Evolutionary conservation across 2,888 invertebrate genomes (phyloP), one percentile per base, ranked within the genome.

Genomic region (Ectemnius cavifrons): DNA sequence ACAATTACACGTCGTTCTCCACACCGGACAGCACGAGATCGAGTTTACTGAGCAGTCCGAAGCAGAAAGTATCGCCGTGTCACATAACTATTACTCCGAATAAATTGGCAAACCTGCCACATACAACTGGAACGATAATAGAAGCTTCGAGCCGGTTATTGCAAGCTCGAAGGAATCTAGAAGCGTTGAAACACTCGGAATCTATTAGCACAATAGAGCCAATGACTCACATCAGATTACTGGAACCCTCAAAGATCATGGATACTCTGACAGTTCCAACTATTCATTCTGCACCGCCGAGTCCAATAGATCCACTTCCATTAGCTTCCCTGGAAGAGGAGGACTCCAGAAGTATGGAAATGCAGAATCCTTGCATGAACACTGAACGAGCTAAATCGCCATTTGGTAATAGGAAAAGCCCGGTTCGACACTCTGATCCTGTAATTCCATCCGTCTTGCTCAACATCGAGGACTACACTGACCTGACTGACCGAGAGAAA

Each of bases 201-300:
- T 86, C 87, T 27, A 83, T 83, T 66, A 84, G 81, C 62, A 75
- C 78, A 1, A 81, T 85, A 59, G 85, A 80, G 49, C 75, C 78
- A 20, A 76, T 75, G 56, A 74, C 58, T 13, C 81, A 81, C 23
- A 16, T 67, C 2, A 81, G 78, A 58, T 58, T 87, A 2, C 58
- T 85, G n/a, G 82, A 84, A 28, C 83, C 88, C 0, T 81, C 75
- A 37, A 80, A 77, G 16, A 58, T 86, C 27, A 80, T 78, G 72
- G 83, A 87, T 8, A 81, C 81, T 8, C 73, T 90, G 11, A 70
- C 71, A 1, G 86, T 89, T 1, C 90, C 90, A 2, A 83, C 80
- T 3, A 85, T 88, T 73, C 88, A 88, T 60, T 90, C 90, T 14
- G 90, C 90, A 63, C 90, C 90, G 0, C 86, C 89, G 2, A 90